Percentiles rank a stretch among this genome's conserved stretches.
Evolutionary conservation across 2,888 invertebrate genomes (phyloP).

Genomic region (Neocrepidodera transversa): DNA sequence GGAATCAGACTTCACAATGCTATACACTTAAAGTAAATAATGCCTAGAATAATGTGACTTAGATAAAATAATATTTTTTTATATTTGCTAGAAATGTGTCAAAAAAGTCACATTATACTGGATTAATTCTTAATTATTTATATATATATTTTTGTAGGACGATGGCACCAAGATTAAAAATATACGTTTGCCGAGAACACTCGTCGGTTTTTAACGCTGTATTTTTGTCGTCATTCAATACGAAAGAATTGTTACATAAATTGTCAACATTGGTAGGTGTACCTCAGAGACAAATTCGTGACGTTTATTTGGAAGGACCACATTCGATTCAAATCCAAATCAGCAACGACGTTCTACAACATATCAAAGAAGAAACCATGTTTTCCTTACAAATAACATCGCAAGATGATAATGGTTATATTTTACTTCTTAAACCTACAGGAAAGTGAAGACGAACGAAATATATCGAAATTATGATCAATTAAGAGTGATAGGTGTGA

Average conservation of each 20-base stretch:
- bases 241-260: conserved; percentile 71
- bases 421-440: conserved; percentile 60
- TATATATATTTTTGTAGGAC: no score
- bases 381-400: conserved; percentile 67
- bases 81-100: neutral
- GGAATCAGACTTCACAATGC: conserved; percentile 93
- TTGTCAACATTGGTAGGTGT: conserved; percentile 67
- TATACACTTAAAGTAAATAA: conserved; percentile 81
- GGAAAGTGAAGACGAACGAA: conserved; percentile 41
- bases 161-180: conserved; percentile 78
- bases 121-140: neutral
- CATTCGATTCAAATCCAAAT: conserved; percentile 83
- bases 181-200: conserved; percentile 80
- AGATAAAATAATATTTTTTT: no score
- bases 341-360: conserved; percentile 84
- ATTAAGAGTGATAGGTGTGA: no score
- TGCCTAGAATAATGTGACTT: no score
- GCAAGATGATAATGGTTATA: conserved; percentile 58
- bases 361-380: conserved; percentile 81
- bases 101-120: neutral
- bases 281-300: conserved; percentile 57
- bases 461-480: no score
- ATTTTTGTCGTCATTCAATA: conserved; percentile 75
- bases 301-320: conserved; percentile 82
- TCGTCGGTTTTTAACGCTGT: conserved; percentile 79